Evolutionary conservation across 2,797 vertebrate genomes (phyloP).

Genomic region (Psittacula derbiana): DNA sequence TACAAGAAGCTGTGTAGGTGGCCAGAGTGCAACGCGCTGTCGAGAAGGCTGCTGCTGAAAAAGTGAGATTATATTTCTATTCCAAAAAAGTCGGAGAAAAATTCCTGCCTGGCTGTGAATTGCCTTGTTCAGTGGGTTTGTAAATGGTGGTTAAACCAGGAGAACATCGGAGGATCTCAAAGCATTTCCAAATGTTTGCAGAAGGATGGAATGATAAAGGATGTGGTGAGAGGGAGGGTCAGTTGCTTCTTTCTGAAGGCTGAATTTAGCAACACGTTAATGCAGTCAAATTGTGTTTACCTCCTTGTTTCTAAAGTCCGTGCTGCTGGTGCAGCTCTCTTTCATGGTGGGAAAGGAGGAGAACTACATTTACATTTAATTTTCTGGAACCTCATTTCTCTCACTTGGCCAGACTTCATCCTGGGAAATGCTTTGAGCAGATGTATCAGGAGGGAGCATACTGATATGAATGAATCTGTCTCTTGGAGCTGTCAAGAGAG

Average conservation of each 20-base stretch:
- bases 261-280: background rate
- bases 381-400: background rate
- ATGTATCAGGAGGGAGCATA: background rate
- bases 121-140: background rate
- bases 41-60: slow-evolving; percentile 88
- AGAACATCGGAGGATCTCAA: background rate
- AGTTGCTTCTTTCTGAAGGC: background rate
- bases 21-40: slow-evolving; percentile 94
- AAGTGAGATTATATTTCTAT: slow-evolving; percentile 82
- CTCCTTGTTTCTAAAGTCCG: background rate
- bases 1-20: slow-evolving; percentile 90
- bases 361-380: background rate
- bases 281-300: background rate
- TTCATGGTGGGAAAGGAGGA: background rate
- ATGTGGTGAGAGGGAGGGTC: background rate
- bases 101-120: background rate
- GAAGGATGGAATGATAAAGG: background rate
- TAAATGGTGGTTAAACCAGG: background rate
- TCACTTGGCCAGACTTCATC: background rate
- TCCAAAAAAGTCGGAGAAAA: background rate
- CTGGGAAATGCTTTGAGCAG: background rate
- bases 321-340: background rate
- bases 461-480: background rate
- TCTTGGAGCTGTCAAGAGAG: background rate
- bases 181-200: background rate